Percentiles rank a stretch among this genome's conserved stretches.
phyloP scores from a whole-genome alignment of 2,113 vertebrate genomes.

The Prunella fulvescens region DNA sequence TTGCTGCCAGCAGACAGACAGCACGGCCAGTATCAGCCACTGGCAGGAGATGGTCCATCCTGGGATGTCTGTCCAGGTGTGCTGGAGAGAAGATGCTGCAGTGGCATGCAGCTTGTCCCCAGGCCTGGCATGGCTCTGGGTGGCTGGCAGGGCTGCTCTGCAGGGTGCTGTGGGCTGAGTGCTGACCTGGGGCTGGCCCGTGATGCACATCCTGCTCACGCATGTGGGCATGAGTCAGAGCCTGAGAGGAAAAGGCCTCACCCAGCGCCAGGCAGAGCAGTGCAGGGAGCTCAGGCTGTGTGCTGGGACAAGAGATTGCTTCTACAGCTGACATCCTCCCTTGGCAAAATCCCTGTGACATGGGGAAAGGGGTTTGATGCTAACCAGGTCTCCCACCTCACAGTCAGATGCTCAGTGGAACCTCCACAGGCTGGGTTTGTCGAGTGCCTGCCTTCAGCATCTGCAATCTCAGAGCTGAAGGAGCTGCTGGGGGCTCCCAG shows the following conservation, averaged over 20 bases:
- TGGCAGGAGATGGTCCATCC: neutral
- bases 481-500: neutral
- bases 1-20: neutral
- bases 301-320: neutral
- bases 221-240: conserved; percentile 62
- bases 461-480: neutral
- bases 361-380: fast-evolving
- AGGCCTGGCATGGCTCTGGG: fast-evolving
- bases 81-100: neutral
- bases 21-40: neutral
- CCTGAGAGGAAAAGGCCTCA: conserved; percentile 48
- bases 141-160: neutral
- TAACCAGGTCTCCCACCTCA: fast-evolving
- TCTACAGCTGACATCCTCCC: neutral
- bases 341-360: fast-evolving
- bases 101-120: fast-evolving
- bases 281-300: neutral
- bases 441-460: neutral
- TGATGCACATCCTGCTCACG: conserved; percentile 60
- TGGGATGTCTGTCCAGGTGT: fast-evolving
- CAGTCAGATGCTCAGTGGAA: neutral
- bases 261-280: neutral
- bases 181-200: neutral
- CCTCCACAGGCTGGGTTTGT: neutral
- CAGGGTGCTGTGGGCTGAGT: neutral